A percentile compares a stretch with the other conserved stretches of the same genome.
phyloP scores from a whole-genome alignment of 2,113 vertebrate species.

The Rhadina sibilatrix region DNA sequence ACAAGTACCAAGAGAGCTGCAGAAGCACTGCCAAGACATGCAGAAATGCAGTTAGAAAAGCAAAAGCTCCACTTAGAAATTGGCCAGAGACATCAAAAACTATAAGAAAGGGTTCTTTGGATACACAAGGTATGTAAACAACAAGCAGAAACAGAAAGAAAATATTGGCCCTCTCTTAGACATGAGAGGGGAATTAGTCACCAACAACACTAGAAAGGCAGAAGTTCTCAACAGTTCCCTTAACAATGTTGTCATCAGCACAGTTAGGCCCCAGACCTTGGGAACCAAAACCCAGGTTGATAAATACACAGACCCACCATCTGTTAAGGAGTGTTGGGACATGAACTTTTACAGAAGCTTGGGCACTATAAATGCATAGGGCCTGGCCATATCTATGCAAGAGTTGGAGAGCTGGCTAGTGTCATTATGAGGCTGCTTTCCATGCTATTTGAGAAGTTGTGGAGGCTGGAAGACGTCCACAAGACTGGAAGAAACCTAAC shows the following conservation, averaged over 20 bases:
- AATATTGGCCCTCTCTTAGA: not conserved
- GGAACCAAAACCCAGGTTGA: not conserved
- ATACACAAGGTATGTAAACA: not conserved
- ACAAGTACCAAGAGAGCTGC: not conserved
- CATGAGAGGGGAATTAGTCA: not conserved
- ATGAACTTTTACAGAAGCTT: not conserved
- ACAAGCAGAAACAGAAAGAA: not conserved
- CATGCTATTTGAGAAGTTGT: not conserved
- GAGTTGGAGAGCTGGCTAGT: not conserved
- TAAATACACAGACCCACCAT: not conserved
- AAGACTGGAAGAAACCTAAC: not conserved
- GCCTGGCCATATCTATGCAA: not conserved
- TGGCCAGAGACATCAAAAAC: not conserved
- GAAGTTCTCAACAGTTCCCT: not conserved
- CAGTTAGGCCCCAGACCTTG: accelerated
- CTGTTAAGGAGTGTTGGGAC: not conserved
- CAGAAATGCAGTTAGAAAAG: not conserved
- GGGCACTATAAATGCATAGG: not conserved
- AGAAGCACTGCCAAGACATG: not conserved
- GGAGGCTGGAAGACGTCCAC: too few species aligned
- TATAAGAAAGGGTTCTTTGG: not conserved
- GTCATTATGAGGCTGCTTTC: not conserved
- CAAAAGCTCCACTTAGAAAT: not conserved
- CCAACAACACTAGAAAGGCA: not conserved
- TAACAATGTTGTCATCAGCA: not conserved